These are phyloP conservation scores for Lacanobia wlatinum DNA, from an alignment of 2,888 invertebrate species.

Conservation along the genomic window DNA sequence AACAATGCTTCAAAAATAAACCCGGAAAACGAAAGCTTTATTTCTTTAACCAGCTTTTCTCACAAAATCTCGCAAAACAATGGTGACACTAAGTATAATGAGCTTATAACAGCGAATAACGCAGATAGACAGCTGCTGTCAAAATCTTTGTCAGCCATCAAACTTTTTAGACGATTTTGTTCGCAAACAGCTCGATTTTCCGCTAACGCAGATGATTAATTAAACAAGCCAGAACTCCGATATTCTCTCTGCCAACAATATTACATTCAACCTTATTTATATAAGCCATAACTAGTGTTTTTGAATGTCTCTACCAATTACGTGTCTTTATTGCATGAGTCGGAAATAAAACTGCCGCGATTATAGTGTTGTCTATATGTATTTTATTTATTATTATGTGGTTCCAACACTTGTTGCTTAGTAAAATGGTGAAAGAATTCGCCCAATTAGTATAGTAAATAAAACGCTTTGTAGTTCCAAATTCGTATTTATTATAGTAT, in stretches of 20 bases:
- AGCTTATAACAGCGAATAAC: conserved; percentile 56
- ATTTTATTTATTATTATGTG: conserved; percentile 39
- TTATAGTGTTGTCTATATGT: conserved; percentile 23
- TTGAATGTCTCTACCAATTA: conserved; percentile 10
- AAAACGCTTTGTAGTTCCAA: conserved; percentile 12
- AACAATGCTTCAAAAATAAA: neutral
- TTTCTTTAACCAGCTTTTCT: conserved; percentile 7
- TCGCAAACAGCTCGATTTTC: conserved; percentile 86
- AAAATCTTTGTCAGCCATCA: conserved; percentile 74
- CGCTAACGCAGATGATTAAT: conserved; percentile 85
- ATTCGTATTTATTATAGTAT: conserved; percentile 23
- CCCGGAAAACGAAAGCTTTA: neutral
- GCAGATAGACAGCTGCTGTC: conserved; percentile 67
- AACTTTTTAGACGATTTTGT: conserved; percentile 83
- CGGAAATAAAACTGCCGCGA: conserved; percentile 36
- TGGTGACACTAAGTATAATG: conserved; percentile 60
- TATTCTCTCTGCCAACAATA: conserved; percentile 25
- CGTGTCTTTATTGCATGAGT: conserved; percentile 30
- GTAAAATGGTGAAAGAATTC: neutral
- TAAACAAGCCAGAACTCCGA: conserved; percentile 75
- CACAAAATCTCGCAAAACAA: conserved; percentile 35
- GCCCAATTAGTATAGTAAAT: neutral
- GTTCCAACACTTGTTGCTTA: conserved; percentile 48
- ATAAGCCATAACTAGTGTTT: conserved; percentile 26
- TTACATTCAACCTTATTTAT: conserved; percentile 42